A percentile compares a stretch with the other conserved stretches of the same genome.
phyloP scores from a whole-genome alignment of 2,888 invertebrate species.

The Sphaerophoria taeniata region DNA sequence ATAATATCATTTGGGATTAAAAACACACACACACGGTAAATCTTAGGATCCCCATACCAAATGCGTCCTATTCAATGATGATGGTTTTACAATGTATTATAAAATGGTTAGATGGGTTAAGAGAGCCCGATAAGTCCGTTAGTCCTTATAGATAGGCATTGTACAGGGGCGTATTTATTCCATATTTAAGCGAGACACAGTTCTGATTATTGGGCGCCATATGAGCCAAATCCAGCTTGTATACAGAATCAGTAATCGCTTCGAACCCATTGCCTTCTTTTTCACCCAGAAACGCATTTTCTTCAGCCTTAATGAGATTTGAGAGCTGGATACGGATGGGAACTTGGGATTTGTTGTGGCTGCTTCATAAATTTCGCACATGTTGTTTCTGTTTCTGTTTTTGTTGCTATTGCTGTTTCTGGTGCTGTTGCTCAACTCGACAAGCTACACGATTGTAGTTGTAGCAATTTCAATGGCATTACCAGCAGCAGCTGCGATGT shows the following conservation, averaged over 20 bases:
- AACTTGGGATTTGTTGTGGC: conserved; percentile 57
- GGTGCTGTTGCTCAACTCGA: conserved; percentile 37
- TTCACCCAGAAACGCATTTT: conserved; percentile 18
- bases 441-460: conserved; percentile 28
- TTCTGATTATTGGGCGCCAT: not conserved
- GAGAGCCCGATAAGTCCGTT: conserved; percentile 51
- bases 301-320: conserved; percentile 53
- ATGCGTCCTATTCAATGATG: conserved; percentile 10
- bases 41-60: conserved; percentile 25
- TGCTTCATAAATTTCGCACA: conserved; percentile 66
- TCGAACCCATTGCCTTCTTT: not conserved
- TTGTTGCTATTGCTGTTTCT: conserved; percentile 11
- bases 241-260: not conserved
- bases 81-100: conserved; percentile 61
- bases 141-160: not conserved
- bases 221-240: not conserved
- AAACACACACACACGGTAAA: not conserved
- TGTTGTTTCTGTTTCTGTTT: conserved; percentile 32
- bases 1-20: conserved; percentile 29
- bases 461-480: conserved; percentile 47
- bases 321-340: conserved; percentile 41
- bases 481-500: conserved; percentile 46
- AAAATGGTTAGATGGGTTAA: conserved; percentile 65
- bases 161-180: conserved; percentile 11
- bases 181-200: not conserved